These are phyloP conservation scores for Propithecus coquereli DNA, from an alignment of 2,113 vertebrate genomes.

Conservation along the genomic window DNA sequence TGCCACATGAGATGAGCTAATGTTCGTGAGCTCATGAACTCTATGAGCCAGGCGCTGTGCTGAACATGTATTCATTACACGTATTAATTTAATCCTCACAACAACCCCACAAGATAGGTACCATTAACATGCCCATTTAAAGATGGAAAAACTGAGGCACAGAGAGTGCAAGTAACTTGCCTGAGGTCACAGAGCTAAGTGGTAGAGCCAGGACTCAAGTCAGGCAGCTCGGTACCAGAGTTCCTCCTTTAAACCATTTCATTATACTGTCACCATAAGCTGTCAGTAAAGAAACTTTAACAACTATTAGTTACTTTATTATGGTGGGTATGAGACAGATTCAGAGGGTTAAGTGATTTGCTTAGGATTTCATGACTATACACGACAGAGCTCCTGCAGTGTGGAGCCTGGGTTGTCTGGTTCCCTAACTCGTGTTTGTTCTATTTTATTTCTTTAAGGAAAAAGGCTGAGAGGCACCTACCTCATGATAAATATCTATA, in stretches of 20 bases:
- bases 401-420: neutral
- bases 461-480: neutral
- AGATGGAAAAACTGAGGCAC: neutral
- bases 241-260: neutral
- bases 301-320: neutral
- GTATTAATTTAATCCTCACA: neutral
- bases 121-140: neutral
- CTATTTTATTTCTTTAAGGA: conserved; percentile 19
- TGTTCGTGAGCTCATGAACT: neutral
- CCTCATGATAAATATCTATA: neutral
- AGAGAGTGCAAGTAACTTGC: neutral
- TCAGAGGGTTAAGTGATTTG: neutral
- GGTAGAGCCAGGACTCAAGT: neutral
- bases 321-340: neutral
- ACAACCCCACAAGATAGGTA: neutral
- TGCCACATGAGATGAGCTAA: neutral
- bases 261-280: neutral
- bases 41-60: neutral
- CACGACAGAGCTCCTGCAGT: neutral
- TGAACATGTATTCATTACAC: neutral
- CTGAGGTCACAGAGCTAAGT: neutral
- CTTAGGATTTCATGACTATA: neutral
- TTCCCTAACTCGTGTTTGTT: neutral
- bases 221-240: neutral
- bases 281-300: neutral